Base-by-base conservation (phyloP, 2,797 vertebrate genomes). In the Parambassis ranga region DNA sequence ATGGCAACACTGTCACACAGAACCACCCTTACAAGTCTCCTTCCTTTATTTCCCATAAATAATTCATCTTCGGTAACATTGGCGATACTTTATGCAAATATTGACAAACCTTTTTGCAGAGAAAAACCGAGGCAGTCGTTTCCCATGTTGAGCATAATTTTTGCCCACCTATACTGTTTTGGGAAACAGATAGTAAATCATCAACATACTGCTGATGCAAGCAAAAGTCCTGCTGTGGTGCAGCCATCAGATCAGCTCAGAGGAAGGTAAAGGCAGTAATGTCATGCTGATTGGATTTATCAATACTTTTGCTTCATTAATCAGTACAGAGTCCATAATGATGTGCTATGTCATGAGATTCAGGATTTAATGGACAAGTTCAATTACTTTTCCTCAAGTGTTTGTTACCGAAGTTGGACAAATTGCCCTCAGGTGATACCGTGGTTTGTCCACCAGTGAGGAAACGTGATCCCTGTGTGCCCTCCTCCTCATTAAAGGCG, bases 21-120 rank as follows among this genome's bases (percentile, higher is more conserved):
- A 64, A 65, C 51, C 60, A 59, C 58, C 39, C 49, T 65, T 65
- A 77, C 65, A 74, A 75, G 58, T 67, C 73, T 69, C 50, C 74
- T 57, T 65, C 65, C 48, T 82, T 80, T 65, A 66, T 65, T 71
- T 49, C 6, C 23, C 43, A 89, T 87, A 69, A 85, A 90, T 87
- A 86, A 87, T 87, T 85, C 75, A 87, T 73, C n/a, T 30, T 22
- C 39, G 13, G 76, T 75, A 73, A 79, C 49, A 22, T 20, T 70
- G 65, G 57, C 42, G 57, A 15, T 75, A 73, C 68, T 83, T 73
- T 73, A 81, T 86, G 67, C 75, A 85, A 76, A 83, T 84, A 75
- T 87, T 74, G 78, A 82, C 79, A 71, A 81, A 75, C 65, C 46
- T 65, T 64, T n/a, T 71, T 20, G 51, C 71, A 19, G 65, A 68